Base-by-base conservation (phyloP, 2,888 invertebrate genomes). In the Dicyrtoma fusca region DNA sequence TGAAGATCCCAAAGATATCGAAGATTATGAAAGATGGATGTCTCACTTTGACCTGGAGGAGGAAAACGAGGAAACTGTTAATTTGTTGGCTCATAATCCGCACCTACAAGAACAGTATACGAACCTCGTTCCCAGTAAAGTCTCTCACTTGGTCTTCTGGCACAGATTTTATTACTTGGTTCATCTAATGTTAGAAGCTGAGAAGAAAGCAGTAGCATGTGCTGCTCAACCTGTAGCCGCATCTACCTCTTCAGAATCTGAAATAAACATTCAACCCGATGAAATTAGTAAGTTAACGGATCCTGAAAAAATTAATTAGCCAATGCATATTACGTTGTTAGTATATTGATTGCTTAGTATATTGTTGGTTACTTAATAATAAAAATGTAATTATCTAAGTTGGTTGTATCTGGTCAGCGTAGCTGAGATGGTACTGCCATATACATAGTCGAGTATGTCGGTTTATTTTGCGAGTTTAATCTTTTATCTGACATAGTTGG, bases 131-230 rank as follows among this genome's bases (percentile, higher is more conserved):
- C 81, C 81, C 21, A 75, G 77, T 21, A 79, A 79, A 76, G 79
- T 79, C 25, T 77, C 77, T 19, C 78, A 79, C 65, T 62, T 77
- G 44, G 74, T 79, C 17, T 81, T 81, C 68, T 81, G 80, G 80
- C 79, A 79, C 69, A 74, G 80, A 19, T 81, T 77, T 65, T 81
- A 77, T 65, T 81, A 75, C 57, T 76, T 76, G 34, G 75, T 79
- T 11, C 74, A 79, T 55, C 64, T 77, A 25, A 76, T 78, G 23
- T 11, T 69, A 6, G 66, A 73, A 63, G 73, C 73, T 17, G 73
- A 73, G 53, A 63, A 69, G 25, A 49, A 73, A 62, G 21, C 68
- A 19, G 47, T 21, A 13, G 57, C 44, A 1, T 34, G 55, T 26
- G 26, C 55, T 8, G 44, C 53, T 11, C 65, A 65, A 71, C 65